These are phyloP conservation scores for Cheilosia variabilis DNA, from an alignment of 2,888 invertebrate species.

Conservation along the genomic window DNA sequence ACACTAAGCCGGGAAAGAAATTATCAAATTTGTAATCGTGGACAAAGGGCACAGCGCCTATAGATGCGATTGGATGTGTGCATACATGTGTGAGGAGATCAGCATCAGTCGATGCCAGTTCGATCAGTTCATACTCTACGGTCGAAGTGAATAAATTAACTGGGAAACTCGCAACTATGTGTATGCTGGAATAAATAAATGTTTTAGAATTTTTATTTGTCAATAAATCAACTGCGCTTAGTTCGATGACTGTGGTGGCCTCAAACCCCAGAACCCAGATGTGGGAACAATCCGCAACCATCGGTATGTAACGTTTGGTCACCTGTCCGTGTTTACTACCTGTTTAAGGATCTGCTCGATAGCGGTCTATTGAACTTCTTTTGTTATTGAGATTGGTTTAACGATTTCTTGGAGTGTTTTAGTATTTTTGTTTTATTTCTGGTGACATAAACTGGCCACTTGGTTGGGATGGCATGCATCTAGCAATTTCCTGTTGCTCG, in stretches of 20 bases:
- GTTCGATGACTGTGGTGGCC: slow-evolving; percentile 40
- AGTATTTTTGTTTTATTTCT: background rate
- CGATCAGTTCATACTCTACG: slow-evolving; percentile 73
- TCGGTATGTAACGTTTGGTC: slow-evolving; percentile 45
- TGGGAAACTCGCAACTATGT: slow-evolving; percentile 36
- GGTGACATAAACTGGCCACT: background rate
- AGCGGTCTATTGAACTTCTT: slow-evolving; percentile 55
- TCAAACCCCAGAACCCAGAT: slow-evolving; percentile 23
- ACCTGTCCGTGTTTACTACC: slow-evolving; percentile 52
- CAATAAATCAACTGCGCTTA: slow-evolving; percentile 73
- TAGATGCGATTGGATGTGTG: slow-evolving; percentile 14
- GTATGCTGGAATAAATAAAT: slow-evolving; percentile 66
- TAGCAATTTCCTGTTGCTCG: background rate
- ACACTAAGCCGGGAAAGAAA: slow-evolving; percentile 54
- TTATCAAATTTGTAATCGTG: slow-evolving; percentile 74
- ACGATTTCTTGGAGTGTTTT: background rate
- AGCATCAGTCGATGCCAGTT: slow-evolving; percentile 56
- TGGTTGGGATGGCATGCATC: background rate
- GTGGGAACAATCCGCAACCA: slow-evolving; percentile 42
- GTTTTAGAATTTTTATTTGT: slow-evolving; percentile 67
- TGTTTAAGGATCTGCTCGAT: slow-evolving; percentile 41
- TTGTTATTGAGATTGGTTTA: slow-evolving; percentile 13
- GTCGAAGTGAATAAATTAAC: slow-evolving; percentile 71
- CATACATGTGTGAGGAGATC: slow-evolving; percentile 20
- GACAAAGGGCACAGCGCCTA: slow-evolving; percentile 55